A percentile compares a stretch with the other conserved stretches of the same genome.
These are phyloP conservation scores for Isichthys henryi DNA, from an alignment of 2,113 vertebrate genomes.

Conservation along the genomic window DNA sequence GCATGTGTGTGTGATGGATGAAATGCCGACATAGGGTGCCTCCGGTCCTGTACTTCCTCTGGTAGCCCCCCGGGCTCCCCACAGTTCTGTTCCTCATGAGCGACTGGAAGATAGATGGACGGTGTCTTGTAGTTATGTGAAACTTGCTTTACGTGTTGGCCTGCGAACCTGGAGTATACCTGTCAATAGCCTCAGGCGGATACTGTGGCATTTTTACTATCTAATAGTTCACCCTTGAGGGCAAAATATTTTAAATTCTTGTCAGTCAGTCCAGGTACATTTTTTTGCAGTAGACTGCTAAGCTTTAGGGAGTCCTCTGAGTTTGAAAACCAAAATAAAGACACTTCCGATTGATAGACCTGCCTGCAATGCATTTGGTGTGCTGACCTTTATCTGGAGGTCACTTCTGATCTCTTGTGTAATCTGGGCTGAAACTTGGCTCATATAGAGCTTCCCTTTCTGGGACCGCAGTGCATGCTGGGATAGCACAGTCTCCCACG, in stretches of 20 bases:
- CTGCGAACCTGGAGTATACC: not conserved
- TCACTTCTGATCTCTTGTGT: not conserved
- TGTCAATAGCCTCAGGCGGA: not conserved
- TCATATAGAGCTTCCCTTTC: not conserved
- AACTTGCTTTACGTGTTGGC: not conserved
- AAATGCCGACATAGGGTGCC: not conserved
- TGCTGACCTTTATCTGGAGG: not conserved
- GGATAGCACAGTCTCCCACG: not conserved
- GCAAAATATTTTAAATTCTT: not conserved
- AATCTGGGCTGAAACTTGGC: not conserved
- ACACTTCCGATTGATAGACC: not conserved
- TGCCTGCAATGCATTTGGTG: not conserved
- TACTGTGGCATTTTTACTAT: not conserved
- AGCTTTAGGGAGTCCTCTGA: too few species aligned
- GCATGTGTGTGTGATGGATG: not conserved
- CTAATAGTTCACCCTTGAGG: not conserved
- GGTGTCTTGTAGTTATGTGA: not conserved
- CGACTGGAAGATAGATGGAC: not conserved
- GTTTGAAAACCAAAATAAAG: not conserved
- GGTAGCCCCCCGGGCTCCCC: not conserved
- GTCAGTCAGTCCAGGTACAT: not conserved
- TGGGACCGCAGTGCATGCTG: not conserved
- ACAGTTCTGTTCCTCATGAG: not conserved
- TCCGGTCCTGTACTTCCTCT: not conserved
- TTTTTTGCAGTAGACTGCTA: not conserved